These are phyloP conservation scores for Malthinus seriepunctatus DNA, from an alignment of 2,888 invertebrate genomes.

Conservation along the genomic window DNA sequence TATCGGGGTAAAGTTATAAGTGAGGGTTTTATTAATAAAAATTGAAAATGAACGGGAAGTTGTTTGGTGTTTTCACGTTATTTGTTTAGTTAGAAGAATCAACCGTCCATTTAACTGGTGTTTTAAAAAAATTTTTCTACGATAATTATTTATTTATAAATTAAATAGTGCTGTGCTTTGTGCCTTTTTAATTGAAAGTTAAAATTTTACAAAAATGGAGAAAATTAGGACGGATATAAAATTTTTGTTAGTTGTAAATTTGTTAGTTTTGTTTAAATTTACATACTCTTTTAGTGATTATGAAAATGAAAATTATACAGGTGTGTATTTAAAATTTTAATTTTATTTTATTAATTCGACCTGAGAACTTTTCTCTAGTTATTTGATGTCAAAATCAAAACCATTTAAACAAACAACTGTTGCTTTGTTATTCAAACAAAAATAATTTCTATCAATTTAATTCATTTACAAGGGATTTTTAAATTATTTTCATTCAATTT, in stretches of 20 bases:
- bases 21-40: background rate
- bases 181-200: background rate
- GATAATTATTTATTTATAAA: background rate
- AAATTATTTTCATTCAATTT: background rate
- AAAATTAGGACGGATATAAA: background rate
- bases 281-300: no score
- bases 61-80: background rate
- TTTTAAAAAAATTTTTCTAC: background rate
- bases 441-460: background rate
- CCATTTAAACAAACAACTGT: background rate
- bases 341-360: no score
- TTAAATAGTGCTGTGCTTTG: background rate
- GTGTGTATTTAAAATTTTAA: no score
- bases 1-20: background rate
- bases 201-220: background rate
- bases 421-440: background rate
- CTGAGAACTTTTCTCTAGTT: no score
- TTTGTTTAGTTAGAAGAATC: background rate
- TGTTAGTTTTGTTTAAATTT: no score
- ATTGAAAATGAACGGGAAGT: slow-evolving; percentile 1
- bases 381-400: no score
- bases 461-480: background rate
- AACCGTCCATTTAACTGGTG: background rate
- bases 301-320: no score
- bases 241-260: no score